phyloP scores from a whole-genome alignment of 2,888 invertebrate species.

The Ptychoptera albimana region DNA sequence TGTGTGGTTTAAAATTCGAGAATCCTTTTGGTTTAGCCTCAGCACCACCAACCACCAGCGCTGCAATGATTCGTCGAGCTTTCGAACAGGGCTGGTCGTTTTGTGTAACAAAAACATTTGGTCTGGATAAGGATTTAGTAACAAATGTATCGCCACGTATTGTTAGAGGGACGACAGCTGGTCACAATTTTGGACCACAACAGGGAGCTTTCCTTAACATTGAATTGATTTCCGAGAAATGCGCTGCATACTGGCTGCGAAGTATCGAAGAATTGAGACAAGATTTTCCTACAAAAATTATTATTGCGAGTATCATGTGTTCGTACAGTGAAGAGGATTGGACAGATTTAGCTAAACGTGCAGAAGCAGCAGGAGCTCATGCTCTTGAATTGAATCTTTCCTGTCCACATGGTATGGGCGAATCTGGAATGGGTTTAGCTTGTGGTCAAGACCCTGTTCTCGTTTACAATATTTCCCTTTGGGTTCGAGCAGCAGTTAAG shows the following conservation, averaged over 20 bases:
- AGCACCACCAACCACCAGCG: conserved; percentile 88
- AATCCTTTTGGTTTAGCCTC: conserved; percentile 97
- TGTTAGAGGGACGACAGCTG: conserved; percentile 82
- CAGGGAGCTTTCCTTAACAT: conserved; percentile 95
- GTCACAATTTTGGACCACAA: conserved; percentile 86
- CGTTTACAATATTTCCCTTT: conserved; percentile 75
- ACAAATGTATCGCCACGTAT: conserved; percentile 97
- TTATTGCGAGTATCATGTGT: conserved; percentile 96
- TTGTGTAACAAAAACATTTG: conserved; percentile 94
- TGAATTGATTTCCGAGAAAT: conserved; percentile 95
- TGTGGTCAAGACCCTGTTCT: conserved; percentile 90
- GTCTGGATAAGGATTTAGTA: conserved; percentile 87
- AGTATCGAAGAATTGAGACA: conserved; percentile 75
- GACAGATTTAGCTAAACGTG: conserved; percentile 59
- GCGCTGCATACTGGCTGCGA: conserved; percentile 81
- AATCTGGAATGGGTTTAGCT: conserved; percentile 94
- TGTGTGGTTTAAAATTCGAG: conserved; percentile 86
- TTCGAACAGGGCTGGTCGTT: conserved; percentile 97
- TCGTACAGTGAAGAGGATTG: conserved; percentile 76
- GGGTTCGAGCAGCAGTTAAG: conserved; percentile 73
- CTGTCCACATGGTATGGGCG: conserved; percentile 98
- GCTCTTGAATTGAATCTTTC: conserved; percentile 92
- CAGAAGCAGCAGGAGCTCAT: conserved; percentile 77
- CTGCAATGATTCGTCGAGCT: conserved; percentile 87
- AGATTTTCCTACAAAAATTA: conserved; percentile 80